Evolutionary conservation across 2,113 vertebrate species (phyloP), one percentile per base, ranked within the genome.

Genomic region (Edolisoma coerulescens): DNA sequence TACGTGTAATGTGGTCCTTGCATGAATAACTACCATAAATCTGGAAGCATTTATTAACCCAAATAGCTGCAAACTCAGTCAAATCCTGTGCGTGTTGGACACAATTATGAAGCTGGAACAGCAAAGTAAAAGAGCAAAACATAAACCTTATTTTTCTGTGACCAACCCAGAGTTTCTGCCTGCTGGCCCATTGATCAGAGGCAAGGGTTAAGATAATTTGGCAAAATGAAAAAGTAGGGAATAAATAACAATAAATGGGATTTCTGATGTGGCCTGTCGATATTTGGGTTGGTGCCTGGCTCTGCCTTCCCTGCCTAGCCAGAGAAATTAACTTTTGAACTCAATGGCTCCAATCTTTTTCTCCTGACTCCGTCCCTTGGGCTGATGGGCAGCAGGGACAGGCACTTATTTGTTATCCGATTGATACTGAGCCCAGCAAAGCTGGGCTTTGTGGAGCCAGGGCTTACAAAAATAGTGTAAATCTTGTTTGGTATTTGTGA

Each of bases 11-110:
- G 71, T 89, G 96, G 84, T 60, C 90, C 67, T 78, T 93, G 88
- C 81, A 84, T 95, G 85, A 70, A 86, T 96, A 97, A 96, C 79
- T 85, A 54, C 95, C 94, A 82, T 89, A 86, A 90, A 91, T 92
- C 86, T 87, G 84, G 60, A 56, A 69, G 60, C 80, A 49, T 90
- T 95, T 92, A 70, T 95, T 95, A 95, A 80, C 90, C 15, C 30
- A 85, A 82, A 79, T 49, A 87, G 91, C 63, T 35, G 74, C 50
- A 82, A 96, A 97, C 69, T 87, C 70, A 54, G 65, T 95, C 94
- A 93, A 50, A 91, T 94, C 93, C 75, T 94, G 32, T 75, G 49
- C 76, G 71, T 71, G 80, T 73, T 78, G 57, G 93, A 65, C 68
- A 56, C 30, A 50, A 61, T 84, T 61, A n/a, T 7, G 24, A 83